A percentile compares a stretch with the other conserved stretches of the same genome.
phyloP scores from a whole-genome alignment of 2,888 invertebrate species.

The Eristalis intricaria region DNA sequence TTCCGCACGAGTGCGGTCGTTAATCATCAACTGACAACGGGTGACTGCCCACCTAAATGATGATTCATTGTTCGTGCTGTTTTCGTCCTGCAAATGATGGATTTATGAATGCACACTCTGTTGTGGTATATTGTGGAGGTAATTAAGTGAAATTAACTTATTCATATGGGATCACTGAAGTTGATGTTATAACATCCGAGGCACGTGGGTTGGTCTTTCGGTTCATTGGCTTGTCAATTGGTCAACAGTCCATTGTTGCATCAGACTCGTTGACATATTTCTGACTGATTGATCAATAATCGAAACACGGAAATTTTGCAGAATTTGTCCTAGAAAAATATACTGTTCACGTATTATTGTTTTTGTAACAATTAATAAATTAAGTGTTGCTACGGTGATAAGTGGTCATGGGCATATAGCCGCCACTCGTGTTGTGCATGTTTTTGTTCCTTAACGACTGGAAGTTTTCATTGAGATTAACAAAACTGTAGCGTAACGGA shows the following conservation, averaged over 20 bases:
- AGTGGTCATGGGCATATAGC: no score
- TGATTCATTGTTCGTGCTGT: neutral
- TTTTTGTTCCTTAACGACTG: no score
- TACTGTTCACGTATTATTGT: no score
- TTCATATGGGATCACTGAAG: neutral
- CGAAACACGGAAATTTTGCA: no score
- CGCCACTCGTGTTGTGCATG: no score
- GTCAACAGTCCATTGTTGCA: neutral
- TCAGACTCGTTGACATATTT: neutral
- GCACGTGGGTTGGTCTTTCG: neutral
- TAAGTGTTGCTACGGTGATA: no score
- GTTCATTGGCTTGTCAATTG: neutral
- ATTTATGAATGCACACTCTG: neutral
- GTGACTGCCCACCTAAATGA: neutral
- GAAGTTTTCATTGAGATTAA: no score
- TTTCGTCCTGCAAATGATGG: neutral
- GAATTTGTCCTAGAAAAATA: no score
- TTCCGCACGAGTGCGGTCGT: neutral
- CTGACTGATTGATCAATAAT: no score
- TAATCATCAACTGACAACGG: neutral
- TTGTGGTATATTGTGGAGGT: neutral
- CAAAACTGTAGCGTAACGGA: no score
- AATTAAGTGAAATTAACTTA: slow-evolving; percentile 6
- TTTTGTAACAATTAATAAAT: no score
- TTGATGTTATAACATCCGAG: neutral